Percentiles rank a stretch among this genome's conserved stretches.
Evolutionary conservation across 2,888 invertebrate genomes (phyloP).

Genomic region (Melinaea menophilus): DNA sequence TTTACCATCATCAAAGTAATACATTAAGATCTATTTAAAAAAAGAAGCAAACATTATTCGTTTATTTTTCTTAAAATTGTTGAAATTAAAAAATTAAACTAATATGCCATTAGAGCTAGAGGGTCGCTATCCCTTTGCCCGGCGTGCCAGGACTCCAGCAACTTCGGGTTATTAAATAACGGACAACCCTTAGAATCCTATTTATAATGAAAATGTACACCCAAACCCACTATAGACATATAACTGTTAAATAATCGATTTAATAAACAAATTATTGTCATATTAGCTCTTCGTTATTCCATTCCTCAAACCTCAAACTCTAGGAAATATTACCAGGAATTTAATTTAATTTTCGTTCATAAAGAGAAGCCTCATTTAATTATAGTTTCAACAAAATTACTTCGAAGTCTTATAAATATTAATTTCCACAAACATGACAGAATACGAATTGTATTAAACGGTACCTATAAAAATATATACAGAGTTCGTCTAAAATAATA

Average conservation of each 20-base stretch:
- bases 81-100: too few species aligned
- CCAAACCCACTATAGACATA: too few species aligned
- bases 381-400: not conserved
- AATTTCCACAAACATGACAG: not conserved
- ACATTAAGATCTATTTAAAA: too few species aligned
- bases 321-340: not conserved
- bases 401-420: not conserved
- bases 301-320: not conserved
- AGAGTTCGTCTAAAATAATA: not conserved
- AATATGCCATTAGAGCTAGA: too few species aligned
- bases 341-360: not conserved
- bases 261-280: not conserved
- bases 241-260: too few species aligned
- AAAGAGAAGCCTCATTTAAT: constrained; percentile 1
- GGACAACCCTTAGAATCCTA: too few species aligned
- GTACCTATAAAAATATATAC: not conserved
- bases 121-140: too few species aligned
- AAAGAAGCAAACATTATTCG: too few species aligned
- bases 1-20: too few species aligned
- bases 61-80: too few species aligned
- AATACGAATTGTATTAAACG: not conserved
- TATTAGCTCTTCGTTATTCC: not conserved
- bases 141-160: too few species aligned
- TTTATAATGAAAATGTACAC: too few species aligned
- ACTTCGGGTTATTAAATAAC: not conserved